phyloP scores from a whole-genome alignment of 2,113 vertebrate genomes.

The Terrapene triunguis region DNA sequence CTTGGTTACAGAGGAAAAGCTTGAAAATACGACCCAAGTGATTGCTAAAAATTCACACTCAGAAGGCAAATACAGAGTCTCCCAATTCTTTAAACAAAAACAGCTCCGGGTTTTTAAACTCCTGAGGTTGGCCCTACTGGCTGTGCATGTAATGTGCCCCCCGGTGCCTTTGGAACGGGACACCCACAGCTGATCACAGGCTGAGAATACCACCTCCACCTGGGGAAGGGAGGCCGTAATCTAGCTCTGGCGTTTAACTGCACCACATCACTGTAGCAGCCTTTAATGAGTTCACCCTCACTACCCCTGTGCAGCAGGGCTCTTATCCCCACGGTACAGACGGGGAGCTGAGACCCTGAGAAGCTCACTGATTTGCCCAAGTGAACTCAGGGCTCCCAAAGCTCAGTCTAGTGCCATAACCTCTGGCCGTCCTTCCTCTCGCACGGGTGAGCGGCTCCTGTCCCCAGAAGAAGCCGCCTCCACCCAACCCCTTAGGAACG shows the following conservation, averaged over 20 bases:
- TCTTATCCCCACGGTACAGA: background rate
- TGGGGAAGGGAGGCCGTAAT: background rate
- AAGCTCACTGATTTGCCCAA: background rate
- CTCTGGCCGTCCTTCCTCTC: background rate
- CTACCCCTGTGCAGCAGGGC: background rate
- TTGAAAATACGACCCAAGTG: background rate
- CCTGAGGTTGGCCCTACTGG: background rate
- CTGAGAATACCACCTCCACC: background rate
- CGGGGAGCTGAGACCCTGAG: background rate
- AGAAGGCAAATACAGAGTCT: background rate
- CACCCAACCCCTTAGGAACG: background rate
- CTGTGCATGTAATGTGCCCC: background rate
- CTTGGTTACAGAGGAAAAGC: background rate
- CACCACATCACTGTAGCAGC: background rate
- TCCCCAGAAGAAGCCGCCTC: background rate
- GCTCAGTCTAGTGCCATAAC: background rate
- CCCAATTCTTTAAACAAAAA: too few species aligned
- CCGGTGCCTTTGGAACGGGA: background rate
- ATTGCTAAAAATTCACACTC: background rate
- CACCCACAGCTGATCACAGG: background rate
- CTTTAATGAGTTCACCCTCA: background rate
- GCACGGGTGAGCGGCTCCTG: background rate
- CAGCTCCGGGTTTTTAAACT: background rate
- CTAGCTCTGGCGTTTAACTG: background rate
- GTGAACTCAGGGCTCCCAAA: too few species aligned